Evolutionary conservation across 2,113 vertebrate genomes (phyloP).

Genomic region (Corvus hawaiiensis): DNA sequence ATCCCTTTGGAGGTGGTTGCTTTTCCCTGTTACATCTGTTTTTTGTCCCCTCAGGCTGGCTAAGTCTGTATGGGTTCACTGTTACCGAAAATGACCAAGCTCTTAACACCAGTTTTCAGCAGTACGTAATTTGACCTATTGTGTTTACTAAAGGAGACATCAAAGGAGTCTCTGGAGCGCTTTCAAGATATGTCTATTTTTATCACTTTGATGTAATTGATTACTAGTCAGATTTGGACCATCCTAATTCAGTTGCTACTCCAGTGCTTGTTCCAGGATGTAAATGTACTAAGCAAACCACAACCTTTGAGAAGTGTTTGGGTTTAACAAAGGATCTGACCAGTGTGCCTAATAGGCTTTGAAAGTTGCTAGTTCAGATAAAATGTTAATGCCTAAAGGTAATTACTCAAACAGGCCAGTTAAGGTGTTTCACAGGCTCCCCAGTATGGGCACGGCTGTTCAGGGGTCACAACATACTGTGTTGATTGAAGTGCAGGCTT

Average conservation of each 20-base stretch:
- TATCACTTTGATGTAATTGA: neutral
- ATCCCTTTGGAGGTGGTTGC: neutral
- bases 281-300: neutral
- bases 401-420: neutral
- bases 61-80: neutral
- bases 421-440: neutral
- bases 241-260: neutral
- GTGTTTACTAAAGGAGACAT: constrained; percentile 2
- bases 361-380: neutral
- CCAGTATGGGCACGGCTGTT: neutral
- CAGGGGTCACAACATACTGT: neutral
- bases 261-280: neutral
- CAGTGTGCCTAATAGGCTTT: neutral
- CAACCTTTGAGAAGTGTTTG: neutral
- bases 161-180: neutral
- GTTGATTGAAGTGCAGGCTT: neutral
- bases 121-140: neutral
- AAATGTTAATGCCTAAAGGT: neutral
- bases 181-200: neutral
- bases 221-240: constrained; percentile 3
- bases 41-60: neutral
- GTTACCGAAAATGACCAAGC: neutral
- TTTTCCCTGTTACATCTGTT: constrained; percentile 1
- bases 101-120: neutral
- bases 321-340: neutral